Base-by-base conservation (phyloP, 2,113 vertebrate genomes). In the Proterorhinus semilunaris region DNA sequence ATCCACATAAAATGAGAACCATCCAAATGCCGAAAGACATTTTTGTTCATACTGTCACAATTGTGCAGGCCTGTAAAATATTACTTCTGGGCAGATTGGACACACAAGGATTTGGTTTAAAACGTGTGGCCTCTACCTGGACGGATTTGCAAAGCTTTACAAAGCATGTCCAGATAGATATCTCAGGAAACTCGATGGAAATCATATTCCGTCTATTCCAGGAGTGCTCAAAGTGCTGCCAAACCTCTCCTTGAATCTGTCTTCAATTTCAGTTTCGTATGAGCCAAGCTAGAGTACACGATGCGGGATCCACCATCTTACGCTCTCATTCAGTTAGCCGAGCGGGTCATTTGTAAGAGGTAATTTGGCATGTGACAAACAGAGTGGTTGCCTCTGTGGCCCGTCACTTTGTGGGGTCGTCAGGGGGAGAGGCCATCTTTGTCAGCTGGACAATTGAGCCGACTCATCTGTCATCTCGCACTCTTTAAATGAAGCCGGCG, bases 381-480 rank as follows among this genome's bases (percentile, higher is more conserved):
- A 76, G 83, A 73, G 66, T 63, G 43, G 78, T 67, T 77, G 71
- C 71, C 76, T 66, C 70, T 43, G 45, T 65, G 55, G 76, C 72
- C 52, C 74, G 79, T 69, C 70, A 86, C 71, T 79, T 72, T 75
- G 81, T 82, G 57, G 63, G 72, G 82, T 87, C 77, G 82, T 86
- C 85, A 82, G 65, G 83, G 83, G 79, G 76, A 72, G 69, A 77
- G 82, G 77, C 62, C 10, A 48, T 12, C 81, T 87, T 91, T 91
- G 90, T 91, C 66, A 21, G 51, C 43, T 0, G 64, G 77, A 90
- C 88, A 88, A 90, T 87, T 64, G 79, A 67, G 79, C 17, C 69
- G 88, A 86, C 78, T 86, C 87, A 89, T 91, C 88, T 74, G 81
- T 91, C 87, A 90, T 84, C 75, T 84, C 67, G 65, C 83, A 58